Base-by-base conservation (phyloP, 2,797 vertebrate genomes). In the Thaleichthys pacificus region DNA sequence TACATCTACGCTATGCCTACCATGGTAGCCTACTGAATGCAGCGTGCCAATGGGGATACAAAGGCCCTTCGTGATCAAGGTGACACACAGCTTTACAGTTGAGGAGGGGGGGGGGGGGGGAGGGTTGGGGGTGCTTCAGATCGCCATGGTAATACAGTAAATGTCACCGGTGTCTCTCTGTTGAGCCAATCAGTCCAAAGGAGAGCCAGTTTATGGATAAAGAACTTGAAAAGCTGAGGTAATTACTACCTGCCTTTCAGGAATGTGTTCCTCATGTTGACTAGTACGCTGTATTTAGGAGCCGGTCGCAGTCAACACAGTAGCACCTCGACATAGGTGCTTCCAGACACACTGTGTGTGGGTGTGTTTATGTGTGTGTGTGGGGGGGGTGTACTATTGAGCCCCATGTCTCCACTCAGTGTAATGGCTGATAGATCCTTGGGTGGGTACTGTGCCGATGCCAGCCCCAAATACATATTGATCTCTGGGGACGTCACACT, bases 171-270 rank as follows among this genome's bases (percentile, higher is more conserved):
- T 64, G 70, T 71, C 28, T 17, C 76, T 54, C 49, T 17, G 14
- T 54, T 19, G 17, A 19, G 49, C 69, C n/a, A 58, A 70, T 84
- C 83, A 80, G 76, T 80, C 76, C 75, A n/a, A 19, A 77, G 61
- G 79, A 69, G 78, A 77, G 64, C 68, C 21, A 77, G 66, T 69
- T 42, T 69, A 75, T 81, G 82, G 68, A 82, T 82, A 87, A 86
- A 70, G 80, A 87, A 85, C 86, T 82, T 71, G 66, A 82, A 87
- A 83, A 77, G 82, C 84, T 85, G 84, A 82, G 80, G 86, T 90
- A 90, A 90, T 89, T 85, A 88, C 84, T 80, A 89, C 86, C 88
- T 86, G 88, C 79, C 82, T 81, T 83, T 87, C 85, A 85, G 82
- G 78, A 82, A 61, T 66, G 62, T 82, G 71, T 70, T 80, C 73